phyloP scores from a whole-genome alignment of 2,797 vertebrate genomes.

The Ctenopoma multispine region DNA sequence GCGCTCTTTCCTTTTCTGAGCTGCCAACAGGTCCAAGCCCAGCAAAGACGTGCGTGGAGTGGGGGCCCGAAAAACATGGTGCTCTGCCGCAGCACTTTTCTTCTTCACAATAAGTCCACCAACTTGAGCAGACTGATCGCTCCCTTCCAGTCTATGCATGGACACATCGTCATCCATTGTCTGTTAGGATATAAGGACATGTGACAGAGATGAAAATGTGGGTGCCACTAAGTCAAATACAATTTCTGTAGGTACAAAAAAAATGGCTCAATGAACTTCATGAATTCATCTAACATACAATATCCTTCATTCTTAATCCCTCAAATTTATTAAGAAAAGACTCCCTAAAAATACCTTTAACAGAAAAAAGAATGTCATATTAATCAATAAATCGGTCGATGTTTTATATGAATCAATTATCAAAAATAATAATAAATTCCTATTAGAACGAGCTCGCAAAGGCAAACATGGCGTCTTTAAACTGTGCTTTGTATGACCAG shows the following conservation, averaged over 20 bases:
- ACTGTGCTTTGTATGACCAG: not conserved
- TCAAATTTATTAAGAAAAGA: not conserved
- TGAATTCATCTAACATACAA: no score
- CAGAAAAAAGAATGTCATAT: not conserved
- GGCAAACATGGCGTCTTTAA: not conserved
- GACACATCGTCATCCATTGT: conserved; percentile 86
- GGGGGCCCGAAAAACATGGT: conserved; percentile 93
- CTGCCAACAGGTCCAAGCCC: conserved; percentile 93
- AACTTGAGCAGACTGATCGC: conserved; percentile 78
- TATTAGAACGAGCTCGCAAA: not conserved
- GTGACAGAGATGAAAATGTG: conserved; percentile 4
- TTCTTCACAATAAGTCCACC: conserved; percentile 93
- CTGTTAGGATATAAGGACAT: conserved; percentile 43
- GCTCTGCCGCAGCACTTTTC: conserved; percentile 88
- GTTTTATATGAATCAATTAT: not conserved
- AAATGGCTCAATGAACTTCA: no score
- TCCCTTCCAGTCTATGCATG: conserved; percentile 92
- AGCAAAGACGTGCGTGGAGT: conserved; percentile 93
- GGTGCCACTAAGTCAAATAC: no score
- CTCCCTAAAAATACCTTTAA: no score
- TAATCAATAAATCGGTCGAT: not conserved
- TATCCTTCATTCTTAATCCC: no score
- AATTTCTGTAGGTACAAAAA: no score
- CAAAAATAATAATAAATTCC: not conserved
- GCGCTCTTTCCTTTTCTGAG: conserved; percentile 93